These are phyloP conservation scores for Archocentrus centrarchus DNA, from an alignment of 2,113 vertebrate genomes.

Conservation along the genomic window DNA sequence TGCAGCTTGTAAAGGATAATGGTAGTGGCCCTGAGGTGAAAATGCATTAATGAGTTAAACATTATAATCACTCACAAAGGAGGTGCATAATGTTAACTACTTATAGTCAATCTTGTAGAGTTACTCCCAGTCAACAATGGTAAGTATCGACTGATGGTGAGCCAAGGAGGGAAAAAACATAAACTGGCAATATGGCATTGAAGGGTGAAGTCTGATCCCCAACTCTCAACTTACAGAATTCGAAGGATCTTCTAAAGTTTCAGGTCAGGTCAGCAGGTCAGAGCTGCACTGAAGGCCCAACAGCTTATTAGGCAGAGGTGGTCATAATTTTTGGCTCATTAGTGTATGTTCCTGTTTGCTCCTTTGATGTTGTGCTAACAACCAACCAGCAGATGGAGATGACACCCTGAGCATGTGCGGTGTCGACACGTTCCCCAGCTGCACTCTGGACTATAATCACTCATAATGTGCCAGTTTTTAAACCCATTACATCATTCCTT, in stretches of 20 bases:
- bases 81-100: background rate
- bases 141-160: too few relatives aligned
- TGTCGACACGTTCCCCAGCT: slow-evolving; percentile 21
- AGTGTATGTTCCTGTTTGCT: background rate
- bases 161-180: too few relatives aligned
- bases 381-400: slow-evolving; percentile 60
- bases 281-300: background rate
- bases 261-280: background rate
- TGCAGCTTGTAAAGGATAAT: too few relatives aligned
- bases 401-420: background rate
- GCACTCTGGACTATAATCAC: slow-evolving; percentile 46
- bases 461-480: slow-evolving; percentile 54
- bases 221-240: background rate
- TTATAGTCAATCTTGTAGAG: too few relatives aligned
- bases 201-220: background rate
- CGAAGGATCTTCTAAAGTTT: background rate
- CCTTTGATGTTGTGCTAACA: slow-evolving; percentile 27
- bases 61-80: background rate
- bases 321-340: background rate
- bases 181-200: background rate
- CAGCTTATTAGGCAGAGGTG: background rate
- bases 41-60: background rate
- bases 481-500: slow-evolving; percentile 66
- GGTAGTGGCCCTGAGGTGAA: background rate
- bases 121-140: too few relatives aligned